phyloP scores from a whole-genome alignment of 1,140 invertebrate species.

The Scylla paramamosain region DNA sequence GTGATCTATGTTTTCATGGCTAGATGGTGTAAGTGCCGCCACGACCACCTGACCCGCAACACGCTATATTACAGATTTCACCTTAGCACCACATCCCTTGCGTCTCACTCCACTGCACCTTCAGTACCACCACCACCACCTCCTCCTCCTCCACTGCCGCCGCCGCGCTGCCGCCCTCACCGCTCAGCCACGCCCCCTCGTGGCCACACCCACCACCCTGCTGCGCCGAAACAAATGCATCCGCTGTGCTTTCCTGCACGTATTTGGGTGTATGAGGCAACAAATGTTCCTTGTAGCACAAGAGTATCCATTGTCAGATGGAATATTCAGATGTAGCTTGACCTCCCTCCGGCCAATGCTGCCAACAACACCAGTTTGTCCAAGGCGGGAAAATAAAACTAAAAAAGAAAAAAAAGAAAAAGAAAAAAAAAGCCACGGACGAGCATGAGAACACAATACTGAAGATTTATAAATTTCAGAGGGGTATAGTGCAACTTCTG shows the following conservation, averaged over 20 bases:
- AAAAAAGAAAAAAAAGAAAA: neutral
- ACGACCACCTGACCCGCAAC: neutral
- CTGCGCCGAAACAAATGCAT: neutral
- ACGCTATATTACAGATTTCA: neutral
- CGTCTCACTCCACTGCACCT: conserved; percentile 7
- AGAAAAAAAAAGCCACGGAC: neutral
- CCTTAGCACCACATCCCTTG: neutral
- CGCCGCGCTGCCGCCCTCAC: neutral
- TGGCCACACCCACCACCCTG: neutral
- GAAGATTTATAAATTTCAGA: neutral
- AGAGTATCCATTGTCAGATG: conserved; percentile 1
- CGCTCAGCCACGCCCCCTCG: neutral
- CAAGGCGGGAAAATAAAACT: neutral
- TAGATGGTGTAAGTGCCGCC: conserved; percentile 5
- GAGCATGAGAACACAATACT: neutral
- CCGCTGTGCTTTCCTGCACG: neutral
- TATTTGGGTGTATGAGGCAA: too few relatives aligned
- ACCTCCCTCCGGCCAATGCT: neutral
- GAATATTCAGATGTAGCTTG: neutral
- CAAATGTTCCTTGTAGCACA: neutral
- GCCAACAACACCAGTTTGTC: neutral
- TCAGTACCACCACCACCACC: neutral
- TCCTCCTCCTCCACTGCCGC: neutral
- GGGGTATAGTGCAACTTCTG: conserved; percentile 11
- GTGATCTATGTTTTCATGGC: neutral